These are phyloP conservation scores for Caenorhabditis japonica DNA, from an alignment of 2,888 invertebrate genomes.

Conservation along the genomic window DNA sequence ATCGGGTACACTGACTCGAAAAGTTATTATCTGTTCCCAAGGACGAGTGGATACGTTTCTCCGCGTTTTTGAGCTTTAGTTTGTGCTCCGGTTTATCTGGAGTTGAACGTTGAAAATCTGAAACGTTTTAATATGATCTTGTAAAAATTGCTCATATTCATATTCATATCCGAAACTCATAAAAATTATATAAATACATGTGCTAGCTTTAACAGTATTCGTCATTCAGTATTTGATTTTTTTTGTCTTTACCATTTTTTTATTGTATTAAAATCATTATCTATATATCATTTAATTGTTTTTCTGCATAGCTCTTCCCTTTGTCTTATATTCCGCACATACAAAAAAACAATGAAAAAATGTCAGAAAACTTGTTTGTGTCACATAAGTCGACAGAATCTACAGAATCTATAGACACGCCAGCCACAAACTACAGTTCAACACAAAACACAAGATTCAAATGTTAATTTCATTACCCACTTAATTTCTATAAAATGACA, in stretches of 20 bases:
- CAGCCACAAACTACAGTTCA: constrained; percentile 47
- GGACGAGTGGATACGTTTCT: constrained; percentile 57
- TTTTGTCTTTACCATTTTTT: not conserved
- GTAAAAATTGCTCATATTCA: constrained; percentile 24
- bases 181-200: constrained; percentile 4
- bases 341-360: constrained; percentile 35
- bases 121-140: too few relatives aligned
- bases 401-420: too few relatives aligned
- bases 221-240: constrained; percentile 5
- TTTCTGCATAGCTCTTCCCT: not conserved
- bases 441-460: constrained; percentile 29
- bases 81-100: too few relatives aligned
- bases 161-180: too few relatives aligned
- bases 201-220: constrained; percentile 46
- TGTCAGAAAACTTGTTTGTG: constrained; percentile 8
- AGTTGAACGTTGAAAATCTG: too few relatives aligned
- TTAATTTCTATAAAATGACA: too few relatives aligned
- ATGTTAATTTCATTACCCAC: too few relatives aligned
- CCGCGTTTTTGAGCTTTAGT: constrained; percentile 53
- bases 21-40: constrained; percentile 58
- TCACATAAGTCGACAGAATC: constrained; percentile 30
- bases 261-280: not conserved
- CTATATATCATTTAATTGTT: not conserved
- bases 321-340: constrained; percentile 14
- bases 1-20: constrained; percentile 65